Evolutionary conservation across 2,113 vertebrate species (phyloP).

Genomic region (Labrus mixtus): DNA sequence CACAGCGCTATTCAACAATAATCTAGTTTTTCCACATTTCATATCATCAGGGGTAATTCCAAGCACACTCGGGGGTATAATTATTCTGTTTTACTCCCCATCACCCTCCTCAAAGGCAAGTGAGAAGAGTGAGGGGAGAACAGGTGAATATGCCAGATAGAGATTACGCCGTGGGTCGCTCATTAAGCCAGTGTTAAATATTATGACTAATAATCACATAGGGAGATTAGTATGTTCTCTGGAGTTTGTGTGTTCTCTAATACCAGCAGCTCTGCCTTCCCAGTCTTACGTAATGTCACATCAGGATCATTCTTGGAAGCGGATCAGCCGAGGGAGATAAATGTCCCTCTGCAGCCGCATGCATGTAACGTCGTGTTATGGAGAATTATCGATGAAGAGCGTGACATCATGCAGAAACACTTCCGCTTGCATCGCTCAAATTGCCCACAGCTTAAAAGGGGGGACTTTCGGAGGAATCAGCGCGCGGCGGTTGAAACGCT

Average conservation of each 20-base stretch:
- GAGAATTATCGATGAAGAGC: conserved; percentile 62
- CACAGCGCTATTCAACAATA: conserved; percentile 35
- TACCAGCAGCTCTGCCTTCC: conserved; percentile 60
- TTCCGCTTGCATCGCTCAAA: conserved; percentile 41
- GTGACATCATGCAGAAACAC: conserved; percentile 57
- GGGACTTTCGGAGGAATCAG: conserved; percentile 37
- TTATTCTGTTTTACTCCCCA: conserved; percentile 54
- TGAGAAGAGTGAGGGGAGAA: conserved; percentile 49
- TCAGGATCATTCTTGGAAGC: conserved; percentile 76
- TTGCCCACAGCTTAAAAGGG: conserved; percentile 51
- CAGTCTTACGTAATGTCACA: conserved; percentile 75
- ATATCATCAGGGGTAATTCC: conserved; percentile 55
- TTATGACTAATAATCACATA: conserved; percentile 81
- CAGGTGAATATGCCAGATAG: conserved; percentile 70
- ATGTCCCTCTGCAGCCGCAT: conserved; percentile 41
- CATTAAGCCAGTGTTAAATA: conserved; percentile 79
- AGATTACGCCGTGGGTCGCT: conserved; percentile 61
- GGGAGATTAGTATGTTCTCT: conserved; percentile 76
- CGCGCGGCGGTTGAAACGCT: neutral
- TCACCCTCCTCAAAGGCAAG: conserved; percentile 52
- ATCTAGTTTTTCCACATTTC: conserved; percentile 23
- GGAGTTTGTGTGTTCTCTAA: conserved; percentile 69
- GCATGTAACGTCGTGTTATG: conserved; percentile 43
- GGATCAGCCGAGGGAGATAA: conserved; percentile 69
- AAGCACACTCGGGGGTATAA: conserved; percentile 32